Base-by-base conservation (phyloP, 2,888 invertebrate species). In the Dryadula phaetusa region DNA sequence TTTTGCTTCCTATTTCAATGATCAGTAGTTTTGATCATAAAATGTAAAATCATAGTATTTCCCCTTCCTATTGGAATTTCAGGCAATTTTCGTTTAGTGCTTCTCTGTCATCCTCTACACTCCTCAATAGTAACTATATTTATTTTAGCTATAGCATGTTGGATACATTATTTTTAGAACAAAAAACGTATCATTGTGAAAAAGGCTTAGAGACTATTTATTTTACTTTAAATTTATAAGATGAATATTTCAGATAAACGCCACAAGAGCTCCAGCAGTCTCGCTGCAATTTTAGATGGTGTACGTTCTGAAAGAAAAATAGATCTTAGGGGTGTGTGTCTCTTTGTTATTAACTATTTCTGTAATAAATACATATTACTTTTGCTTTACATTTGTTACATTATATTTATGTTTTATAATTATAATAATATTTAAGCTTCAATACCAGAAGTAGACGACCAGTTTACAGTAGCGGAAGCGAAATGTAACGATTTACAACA, bases 221-320 rank as follows among this genome's bases (percentile, higher is more conserved):
- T 32, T 32, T 53, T 3, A 32, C 16, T n/a, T 52, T 52, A 3
- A 16, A 16, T 5, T n/a, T 34, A 40, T 6, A 7, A 37, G 34
- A 80, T 83, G 18, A 28, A 22, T 37, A 28, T 64, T 69, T 12
- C 79, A 92, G 92, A 90, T 80, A 92, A 90, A 80, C 88, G 89
- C 75, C 90, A 91, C 72, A 86, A 85, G 76, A 92, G 92, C 75
- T 89, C 91, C 70, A 90, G 92, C 76, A 92, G 92, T 72, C 75
- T 92, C 40, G 82, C 84, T 75, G 89, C 85, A 69, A 79, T 74
- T 28, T 74, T 90, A 73, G 92, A 89, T 54, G 83, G 81, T 68
- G 86, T 86, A 56, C 85, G 86, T 69, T 92, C 92, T 14, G 90
- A 90, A 77, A 82, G 89, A 64, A 90, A 86, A 80, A 72, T 91